Base-by-base conservation (phyloP, 2,797 vertebrate species). In the Chanos chanos region DNA sequence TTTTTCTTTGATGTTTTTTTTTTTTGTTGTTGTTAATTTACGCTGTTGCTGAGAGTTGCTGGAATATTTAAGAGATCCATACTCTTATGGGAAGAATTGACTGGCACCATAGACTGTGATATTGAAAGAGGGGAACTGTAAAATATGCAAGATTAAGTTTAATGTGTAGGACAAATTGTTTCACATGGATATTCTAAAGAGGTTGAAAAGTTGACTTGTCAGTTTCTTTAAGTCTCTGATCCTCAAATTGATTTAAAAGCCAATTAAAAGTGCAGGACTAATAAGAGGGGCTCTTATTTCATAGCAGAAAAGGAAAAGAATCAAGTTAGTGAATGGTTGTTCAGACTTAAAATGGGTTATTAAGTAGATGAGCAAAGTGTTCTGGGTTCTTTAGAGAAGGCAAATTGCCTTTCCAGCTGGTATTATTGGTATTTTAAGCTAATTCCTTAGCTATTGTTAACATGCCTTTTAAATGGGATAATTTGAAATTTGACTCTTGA, bases 341-440 rank as follows among this genome's bases (percentile, higher is more conserved):
- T 41, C 60, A 37, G 48, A 60, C 53, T 59, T 64, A 27, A 62
- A 70, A 74, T 70, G 45, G 65, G 45, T 64, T 67, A 66, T 70
- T 64, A 68, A 64, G 59, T 56, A 59, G 64, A 59, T 10, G 50
- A 69, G 61, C 24, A 52, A 75, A 61, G 66, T 67, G 56, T 77
- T 69, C 37, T 28, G 28, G 34, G 24, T 73, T 69, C 41, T 72
- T 71, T 73, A 64, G 66, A 64, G 66, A 75, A 70, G 61, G 50
- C 45, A 69, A 78, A 70, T 73, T 43, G 54, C 70, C 61, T 40
- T 60, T 73, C 76, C 65, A 72, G 55, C 49, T 19, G 18, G 5
- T 51, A 65, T 51, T 68, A 44, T 67, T 67, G 62, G 28, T 59
- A 24, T 61, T 71, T 41, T 59, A 50, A 18, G 56, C 61, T 53